Conservation (phyloP, 1,140 invertebrate genomes). For the Hypsibius dujardini region DNA sequence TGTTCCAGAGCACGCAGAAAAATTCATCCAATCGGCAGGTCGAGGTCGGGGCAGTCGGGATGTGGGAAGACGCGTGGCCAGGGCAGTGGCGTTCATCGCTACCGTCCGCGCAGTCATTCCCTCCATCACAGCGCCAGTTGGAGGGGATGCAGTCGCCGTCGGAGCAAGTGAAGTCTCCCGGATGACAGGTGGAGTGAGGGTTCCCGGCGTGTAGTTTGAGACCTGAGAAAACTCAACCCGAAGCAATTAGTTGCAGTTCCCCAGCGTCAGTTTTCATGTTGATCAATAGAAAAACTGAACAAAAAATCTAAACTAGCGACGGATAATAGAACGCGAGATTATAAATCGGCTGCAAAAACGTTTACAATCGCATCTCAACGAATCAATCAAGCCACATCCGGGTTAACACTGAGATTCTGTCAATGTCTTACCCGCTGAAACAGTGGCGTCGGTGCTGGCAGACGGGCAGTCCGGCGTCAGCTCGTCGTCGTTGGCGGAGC, state of each 20-base stretch:
- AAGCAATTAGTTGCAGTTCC: too few relatives aligned
- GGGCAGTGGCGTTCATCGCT: constrained; percentile 20
- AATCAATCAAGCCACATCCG: too few relatives aligned
- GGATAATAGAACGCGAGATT: too few relatives aligned
- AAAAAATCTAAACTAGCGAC: too few relatives aligned
- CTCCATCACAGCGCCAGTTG: constrained; percentile 17
- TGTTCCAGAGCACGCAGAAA: not conserved
- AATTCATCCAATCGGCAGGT: not conserved
- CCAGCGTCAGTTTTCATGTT: too few relatives aligned
- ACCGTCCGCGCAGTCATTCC: constrained; percentile 20
- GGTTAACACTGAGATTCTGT: too few relatives aligned
- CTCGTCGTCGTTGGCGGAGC: constrained; percentile 70
- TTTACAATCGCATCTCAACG: not conserved
- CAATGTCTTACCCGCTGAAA: too few relatives aligned
- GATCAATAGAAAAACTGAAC: too few relatives aligned
- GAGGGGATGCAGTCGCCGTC: constrained; percentile 21
- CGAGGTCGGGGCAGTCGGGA: too few relatives aligned
- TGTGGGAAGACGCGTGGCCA: not conserved
- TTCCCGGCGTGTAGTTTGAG: too few relatives aligned
- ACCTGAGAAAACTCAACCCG: too few relatives aligned
- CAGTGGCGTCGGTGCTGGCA: too few relatives aligned
- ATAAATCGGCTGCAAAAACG: not conserved
- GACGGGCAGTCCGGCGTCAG: constrained; percentile 24
- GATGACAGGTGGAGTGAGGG: not conserved
- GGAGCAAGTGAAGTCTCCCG: constrained; percentile 14